Evolutionary conservation across 1,140 invertebrate species (phyloP).

Genomic region (Lethocerus indicus): DNA sequence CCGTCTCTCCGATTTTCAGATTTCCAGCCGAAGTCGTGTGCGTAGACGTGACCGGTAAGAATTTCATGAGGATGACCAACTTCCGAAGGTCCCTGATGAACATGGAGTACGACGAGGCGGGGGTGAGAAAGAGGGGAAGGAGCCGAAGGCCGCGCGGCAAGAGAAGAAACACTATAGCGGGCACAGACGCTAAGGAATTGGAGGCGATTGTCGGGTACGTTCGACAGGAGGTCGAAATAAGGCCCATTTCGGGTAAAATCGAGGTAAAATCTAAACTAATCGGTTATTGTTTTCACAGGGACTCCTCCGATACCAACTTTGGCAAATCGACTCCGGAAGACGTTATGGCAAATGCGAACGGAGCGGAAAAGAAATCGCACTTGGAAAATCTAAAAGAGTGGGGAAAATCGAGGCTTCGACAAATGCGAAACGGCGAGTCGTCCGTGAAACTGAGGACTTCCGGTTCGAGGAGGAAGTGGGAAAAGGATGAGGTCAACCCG

Average conservation of each 20-base stretch:
- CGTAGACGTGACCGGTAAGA: constrained; percentile 69
- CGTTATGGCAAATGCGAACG: constrained; percentile 26
- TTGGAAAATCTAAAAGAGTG: constrained; percentile 67
- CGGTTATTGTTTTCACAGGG: too few relatives aligned
- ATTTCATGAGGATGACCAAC: constrained; percentile 71
- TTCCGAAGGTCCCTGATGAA: constrained; percentile 61
- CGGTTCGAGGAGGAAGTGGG: constrained; percentile 14
- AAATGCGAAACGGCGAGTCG: constrained; percentile 36
- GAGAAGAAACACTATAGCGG: constrained; percentile 76
- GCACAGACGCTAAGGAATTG: constrained; percentile 73
- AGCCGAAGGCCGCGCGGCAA: constrained; percentile 56
- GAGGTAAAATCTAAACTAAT: too few relatives aligned
- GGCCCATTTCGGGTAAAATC: too few relatives aligned
- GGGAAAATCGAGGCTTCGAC: constrained; percentile 56
- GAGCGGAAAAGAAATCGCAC: constrained; percentile 51
- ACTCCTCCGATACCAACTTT: constrained; percentile 28
- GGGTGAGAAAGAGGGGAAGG: constrained; percentile 42
- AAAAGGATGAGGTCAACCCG: constrained; percentile 40
- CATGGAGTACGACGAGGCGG: constrained; percentile 18
- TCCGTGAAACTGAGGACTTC: constrained; percentile 15
- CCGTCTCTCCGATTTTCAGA: too few relatives aligned
- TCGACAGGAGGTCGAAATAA: too few relatives aligned
- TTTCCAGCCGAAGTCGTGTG: constrained; percentile 72
- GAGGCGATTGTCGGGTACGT: constrained; percentile 18
- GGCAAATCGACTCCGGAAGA: constrained; percentile 29